Evolutionary conservation across 2,797 vertebrate species (phyloP).

Genomic region (Adelosebastes latens): DNA sequence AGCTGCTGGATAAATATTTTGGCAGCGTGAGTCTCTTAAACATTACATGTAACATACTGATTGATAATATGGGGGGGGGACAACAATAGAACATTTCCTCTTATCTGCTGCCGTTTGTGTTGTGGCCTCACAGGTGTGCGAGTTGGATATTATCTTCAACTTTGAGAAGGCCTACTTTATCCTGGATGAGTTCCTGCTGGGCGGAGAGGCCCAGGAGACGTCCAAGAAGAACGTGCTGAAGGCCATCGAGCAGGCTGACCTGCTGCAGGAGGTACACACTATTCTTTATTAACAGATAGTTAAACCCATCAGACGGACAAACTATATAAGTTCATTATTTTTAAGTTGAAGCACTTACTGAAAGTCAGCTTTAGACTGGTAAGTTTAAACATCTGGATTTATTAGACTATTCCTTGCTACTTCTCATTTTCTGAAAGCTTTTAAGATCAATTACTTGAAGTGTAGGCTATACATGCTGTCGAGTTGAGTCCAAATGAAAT

Average conservation of each 20-base stretch:
- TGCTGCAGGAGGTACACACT: slow-evolving; percentile 94
- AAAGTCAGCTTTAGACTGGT: too few species aligned
- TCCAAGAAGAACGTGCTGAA: slow-evolving; percentile 99
- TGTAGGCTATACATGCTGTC: too few species aligned
- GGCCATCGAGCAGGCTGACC: slow-evolving; percentile 97
- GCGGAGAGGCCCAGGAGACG: slow-evolving; percentile 98
- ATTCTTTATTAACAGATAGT: not conserved
- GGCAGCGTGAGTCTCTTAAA: slow-evolving; percentile 91
- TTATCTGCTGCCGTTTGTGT: slow-evolving; percentile 14
- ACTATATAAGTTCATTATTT: too few species aligned
- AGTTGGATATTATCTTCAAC: slow-evolving; percentile 99
- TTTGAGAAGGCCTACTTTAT: slow-evolving; percentile 99
- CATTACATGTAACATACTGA: not conserved
- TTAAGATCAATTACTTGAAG: too few species aligned
- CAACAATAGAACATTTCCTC: not conserved
- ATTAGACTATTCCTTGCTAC: too few species aligned
- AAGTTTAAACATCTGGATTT: too few species aligned
- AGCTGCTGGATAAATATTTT: slow-evolving; percentile 99
- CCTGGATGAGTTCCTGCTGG: slow-evolving; percentile 98
- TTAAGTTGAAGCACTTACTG: too few species aligned
- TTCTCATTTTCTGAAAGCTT: too few species aligned
- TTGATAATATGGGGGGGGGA: not conserved
- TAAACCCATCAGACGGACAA: not conserved
- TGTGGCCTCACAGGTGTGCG: slow-evolving; percentile 88
- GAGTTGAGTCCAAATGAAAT: too few species aligned